Evolutionary conservation across 2,113 vertebrate species (phyloP).

Genomic region (Meles meles): DNA sequence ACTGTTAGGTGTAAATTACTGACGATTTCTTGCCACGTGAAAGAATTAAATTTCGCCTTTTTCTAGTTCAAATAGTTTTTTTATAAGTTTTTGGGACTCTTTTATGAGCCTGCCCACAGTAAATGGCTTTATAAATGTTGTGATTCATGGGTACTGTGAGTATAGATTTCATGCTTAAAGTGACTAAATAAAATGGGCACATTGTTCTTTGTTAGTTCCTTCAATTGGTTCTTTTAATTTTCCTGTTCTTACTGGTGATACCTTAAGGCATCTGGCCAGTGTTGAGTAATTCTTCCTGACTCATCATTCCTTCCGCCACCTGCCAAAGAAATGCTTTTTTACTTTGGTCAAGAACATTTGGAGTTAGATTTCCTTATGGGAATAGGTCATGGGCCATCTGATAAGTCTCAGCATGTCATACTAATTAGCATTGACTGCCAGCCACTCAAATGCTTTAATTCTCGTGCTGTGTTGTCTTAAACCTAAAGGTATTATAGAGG

Average conservation of each 20-base stretch:
- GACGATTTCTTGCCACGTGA: neutral
- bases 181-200: slow-evolving; percentile 39
- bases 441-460: neutral
- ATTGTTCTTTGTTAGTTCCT: slow-evolving; percentile 58
- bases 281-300: slow-evolving; percentile 53
- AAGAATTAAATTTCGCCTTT: neutral
- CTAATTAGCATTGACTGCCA: neutral
- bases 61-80: slow-evolving; percentile 35
- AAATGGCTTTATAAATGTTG: slow-evolving; percentile 28
- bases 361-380: slow-evolving; percentile 22
- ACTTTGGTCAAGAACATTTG: slow-evolving; percentile 27
- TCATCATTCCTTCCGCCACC: slow-evolving; percentile 40
- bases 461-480: neutral
- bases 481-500: neutral
- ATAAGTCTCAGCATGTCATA: neutral
- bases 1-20: neutral
- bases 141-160: neutral
- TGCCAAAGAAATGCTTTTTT: slow-evolving; percentile 41
- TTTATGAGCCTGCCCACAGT: neutral
- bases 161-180: slow-evolving; percentile 33
- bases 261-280: slow-evolving; percentile 27
- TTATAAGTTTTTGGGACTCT: neutral
- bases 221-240: slow-evolving; percentile 48
- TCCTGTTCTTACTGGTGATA: slow-evolving; percentile 47
- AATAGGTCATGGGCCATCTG: neutral